phyloP scores from a whole-genome alignment of 2,113 vertebrate species.

The Azemiops feae region DNA sequence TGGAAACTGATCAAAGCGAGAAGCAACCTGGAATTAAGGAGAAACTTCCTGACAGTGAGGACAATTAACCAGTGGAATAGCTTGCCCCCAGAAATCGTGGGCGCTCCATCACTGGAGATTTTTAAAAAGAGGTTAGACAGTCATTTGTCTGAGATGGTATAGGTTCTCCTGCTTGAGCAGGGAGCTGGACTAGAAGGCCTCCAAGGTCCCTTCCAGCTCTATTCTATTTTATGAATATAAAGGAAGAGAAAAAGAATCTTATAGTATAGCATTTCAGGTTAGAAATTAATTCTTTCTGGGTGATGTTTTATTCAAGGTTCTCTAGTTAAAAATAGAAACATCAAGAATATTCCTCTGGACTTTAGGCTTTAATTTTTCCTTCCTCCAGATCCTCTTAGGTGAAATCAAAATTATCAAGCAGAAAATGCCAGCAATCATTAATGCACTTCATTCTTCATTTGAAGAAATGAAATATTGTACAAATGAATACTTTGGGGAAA shows the following conservation, averaged over 20 bases:
- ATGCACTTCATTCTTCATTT: conserved; percentile 10
- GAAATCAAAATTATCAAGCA: not conserved
- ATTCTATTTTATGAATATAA: not conserved
- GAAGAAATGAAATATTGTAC: conserved; percentile 10
- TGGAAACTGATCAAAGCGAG: no score
- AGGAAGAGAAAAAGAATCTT: not conserved
- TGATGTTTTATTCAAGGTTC: not conserved
- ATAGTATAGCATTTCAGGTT: not conserved
- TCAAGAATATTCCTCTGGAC: not conserved
- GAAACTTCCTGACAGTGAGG: no score
- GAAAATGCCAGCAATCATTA: not conserved
- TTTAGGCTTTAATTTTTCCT: not conserved
- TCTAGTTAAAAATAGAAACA: not conserved
- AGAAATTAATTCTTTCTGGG: not conserved
- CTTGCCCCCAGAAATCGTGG: no score
- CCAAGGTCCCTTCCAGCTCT: no score
- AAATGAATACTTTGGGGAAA: conserved; percentile 7
- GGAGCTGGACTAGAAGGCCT: no score
- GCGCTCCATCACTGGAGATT: no score
- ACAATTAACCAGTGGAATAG: no score
- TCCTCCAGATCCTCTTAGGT: not conserved
- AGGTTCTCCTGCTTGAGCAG: no score
- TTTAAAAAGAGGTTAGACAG: no score
- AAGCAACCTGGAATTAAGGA: no score
- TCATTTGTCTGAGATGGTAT: no score